Percentiles rank a stretch among this genome's conserved stretches.
These are phyloP conservation scores for Cherax destructor DNA, from an alignment of 1,140 invertebrate genomes.

Conservation along the genomic window DNA sequence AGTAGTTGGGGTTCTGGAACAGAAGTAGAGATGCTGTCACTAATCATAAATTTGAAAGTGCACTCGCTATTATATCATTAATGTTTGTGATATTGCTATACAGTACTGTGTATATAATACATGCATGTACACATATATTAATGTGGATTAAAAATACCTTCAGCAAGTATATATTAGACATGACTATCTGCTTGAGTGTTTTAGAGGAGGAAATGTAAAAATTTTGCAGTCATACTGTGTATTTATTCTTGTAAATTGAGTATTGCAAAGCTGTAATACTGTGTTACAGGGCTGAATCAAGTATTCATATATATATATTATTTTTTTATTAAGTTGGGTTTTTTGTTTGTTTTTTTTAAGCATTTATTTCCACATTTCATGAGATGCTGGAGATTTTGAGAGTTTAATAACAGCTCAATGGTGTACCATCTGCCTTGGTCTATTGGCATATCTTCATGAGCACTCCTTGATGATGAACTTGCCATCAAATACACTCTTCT, in stretches of 20 bases:
- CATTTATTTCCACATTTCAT: not conserved
- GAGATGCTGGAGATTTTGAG: not conserved
- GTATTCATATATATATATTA: constrained; percentile 19
- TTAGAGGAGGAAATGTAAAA: not conserved
- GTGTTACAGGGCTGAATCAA: not conserved
- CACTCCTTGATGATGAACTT: not conserved
- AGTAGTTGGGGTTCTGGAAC: too few species aligned
- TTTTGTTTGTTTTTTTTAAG: not conserved
- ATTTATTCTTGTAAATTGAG: not conserved
- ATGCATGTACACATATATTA: not conserved
- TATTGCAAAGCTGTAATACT: not conserved
- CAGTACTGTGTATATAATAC: not conserved
- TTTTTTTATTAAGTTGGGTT: not conserved
- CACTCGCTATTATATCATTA: too few species aligned
- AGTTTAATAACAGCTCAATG: not conserved
- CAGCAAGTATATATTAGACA: not conserved
- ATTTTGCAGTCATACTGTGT: not conserved
- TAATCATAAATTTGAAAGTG: too few species aligned
- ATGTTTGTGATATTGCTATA: not conserved
- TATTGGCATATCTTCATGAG: not conserved
- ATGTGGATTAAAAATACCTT: not conserved
- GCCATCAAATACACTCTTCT: not conserved
- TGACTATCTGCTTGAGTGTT: not conserved
- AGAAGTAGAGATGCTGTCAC: too few species aligned
- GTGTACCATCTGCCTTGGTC: not conserved